These are phyloP conservation scores for Yponomeuta malinellus DNA, from an alignment of 2,888 invertebrate genomes.

Conservation along the genomic window DNA sequence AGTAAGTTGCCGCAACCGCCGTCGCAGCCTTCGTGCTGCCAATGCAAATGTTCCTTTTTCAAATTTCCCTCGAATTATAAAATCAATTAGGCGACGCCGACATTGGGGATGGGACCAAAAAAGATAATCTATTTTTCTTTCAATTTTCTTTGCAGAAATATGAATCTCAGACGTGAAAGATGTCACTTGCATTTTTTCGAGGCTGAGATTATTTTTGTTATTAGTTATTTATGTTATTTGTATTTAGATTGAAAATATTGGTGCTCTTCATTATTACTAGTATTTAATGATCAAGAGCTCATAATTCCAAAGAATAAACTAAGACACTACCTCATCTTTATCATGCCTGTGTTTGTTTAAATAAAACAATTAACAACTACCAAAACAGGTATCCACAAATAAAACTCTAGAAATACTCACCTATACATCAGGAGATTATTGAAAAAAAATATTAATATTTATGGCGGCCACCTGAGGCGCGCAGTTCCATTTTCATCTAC, in stretches of 20 bases:
- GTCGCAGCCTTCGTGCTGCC: constrained; percentile 36
- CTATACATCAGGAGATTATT: constrained; percentile 69
- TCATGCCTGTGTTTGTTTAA: constrained; percentile 50
- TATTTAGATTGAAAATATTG: neutral
- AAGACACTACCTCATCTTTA: too few species aligned
- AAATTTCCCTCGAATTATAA: constrained; percentile 52
- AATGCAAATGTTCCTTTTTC: constrained; percentile 52
- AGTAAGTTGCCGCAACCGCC: constrained; percentile 15
- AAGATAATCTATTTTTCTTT: constrained; percentile 16
- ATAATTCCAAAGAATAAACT: too few species aligned
- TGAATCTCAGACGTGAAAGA: constrained; percentile 6
- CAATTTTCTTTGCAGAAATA: constrained; percentile 11
- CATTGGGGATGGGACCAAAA: constrained; percentile 24
- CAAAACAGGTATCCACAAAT: constrained; percentile 59
- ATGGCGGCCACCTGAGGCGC: constrained; percentile 67
- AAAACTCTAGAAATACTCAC: constrained; percentile 33
- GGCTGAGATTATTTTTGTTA: neutral
- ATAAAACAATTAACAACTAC: constrained; percentile 76
- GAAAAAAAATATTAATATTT: constrained; percentile 76
- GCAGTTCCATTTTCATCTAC: constrained; percentile 62
- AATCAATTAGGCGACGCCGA: constrained; percentile 55
- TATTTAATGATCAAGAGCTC: neutral
- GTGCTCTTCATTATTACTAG: neutral
- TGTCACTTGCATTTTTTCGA: neutral
- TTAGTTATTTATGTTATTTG: neutral